Percentiles rank a stretch among this genome's conserved stretches.
Conservation (phyloP, 2,888 invertebrate genomes). For the Brachyptera putata region DNA sequence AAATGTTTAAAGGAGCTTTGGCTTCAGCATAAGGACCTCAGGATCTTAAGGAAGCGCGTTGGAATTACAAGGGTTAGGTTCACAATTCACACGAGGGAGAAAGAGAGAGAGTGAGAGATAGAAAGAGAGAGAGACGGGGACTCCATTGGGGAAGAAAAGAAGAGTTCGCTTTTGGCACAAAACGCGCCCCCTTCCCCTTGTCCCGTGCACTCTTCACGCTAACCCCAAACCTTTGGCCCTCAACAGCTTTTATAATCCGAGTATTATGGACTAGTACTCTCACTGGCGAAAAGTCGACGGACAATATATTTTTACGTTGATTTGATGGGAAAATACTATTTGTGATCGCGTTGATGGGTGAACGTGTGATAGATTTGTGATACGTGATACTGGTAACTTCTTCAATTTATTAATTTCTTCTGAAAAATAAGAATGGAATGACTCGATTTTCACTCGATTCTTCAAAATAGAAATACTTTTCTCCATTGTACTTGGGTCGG, state of each 20-base stretch:
- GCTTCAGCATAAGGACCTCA: background rate
- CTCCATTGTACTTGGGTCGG: too few species aligned
- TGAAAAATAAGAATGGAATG: too few species aligned
- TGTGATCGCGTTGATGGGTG: too few species aligned
- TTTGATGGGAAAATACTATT: too few species aligned
- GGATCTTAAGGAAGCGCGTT: background rate
- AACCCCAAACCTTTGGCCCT: background rate
- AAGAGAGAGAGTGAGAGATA: too few species aligned
- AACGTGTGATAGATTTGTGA: too few species aligned
- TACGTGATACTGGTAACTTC: too few species aligned
- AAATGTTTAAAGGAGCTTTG: background rate
- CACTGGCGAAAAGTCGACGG: background rate
- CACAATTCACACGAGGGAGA: background rate
- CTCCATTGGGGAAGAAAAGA: background rate
- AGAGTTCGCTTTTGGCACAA: constrained; percentile 1
- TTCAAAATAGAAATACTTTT: too few species aligned
- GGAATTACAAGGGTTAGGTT: background rate
- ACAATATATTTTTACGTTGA: too few species aligned
- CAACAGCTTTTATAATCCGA: background rate
- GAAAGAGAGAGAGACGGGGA: too few species aligned
- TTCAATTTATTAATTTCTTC: too few species aligned
- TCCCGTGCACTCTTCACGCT: background rate
- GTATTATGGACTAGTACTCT: background rate
- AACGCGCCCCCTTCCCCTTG: background rate
- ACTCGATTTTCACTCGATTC: too few species aligned